Evolutionary conservation across 1,140 invertebrate genomes (phyloP).

Genomic region (Brachionus koreanus): DNA sequence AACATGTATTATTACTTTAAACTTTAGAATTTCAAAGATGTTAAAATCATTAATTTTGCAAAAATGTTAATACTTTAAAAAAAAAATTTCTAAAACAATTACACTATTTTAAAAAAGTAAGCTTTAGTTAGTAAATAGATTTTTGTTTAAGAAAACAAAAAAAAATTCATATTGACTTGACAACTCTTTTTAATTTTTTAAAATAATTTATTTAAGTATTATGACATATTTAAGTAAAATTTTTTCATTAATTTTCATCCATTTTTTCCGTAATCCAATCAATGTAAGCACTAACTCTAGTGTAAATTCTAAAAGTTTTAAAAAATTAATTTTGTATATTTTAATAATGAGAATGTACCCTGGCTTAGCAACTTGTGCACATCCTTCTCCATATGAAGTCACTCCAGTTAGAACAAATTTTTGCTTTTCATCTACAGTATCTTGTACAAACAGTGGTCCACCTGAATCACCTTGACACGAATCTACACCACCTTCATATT

Average conservation of each 20-base stretch:
- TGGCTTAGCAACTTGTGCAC: neutral
- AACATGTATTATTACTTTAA: too few species aligned
- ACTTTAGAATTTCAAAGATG: too few species aligned
- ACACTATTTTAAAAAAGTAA: too few species aligned
- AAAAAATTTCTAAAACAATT: too few species aligned
- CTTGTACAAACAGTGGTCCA: neutral
- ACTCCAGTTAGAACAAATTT: neutral
- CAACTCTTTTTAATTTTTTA: too few species aligned
- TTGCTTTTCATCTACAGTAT: neutral
- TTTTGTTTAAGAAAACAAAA: too few species aligned
- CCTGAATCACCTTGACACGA: conserved; percentile 37
- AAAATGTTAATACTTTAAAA: too few species aligned
- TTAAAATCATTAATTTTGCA: too few species aligned
- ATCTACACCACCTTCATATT: conserved; percentile 3
- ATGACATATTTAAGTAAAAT: too few species aligned
- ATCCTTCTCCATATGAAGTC: conserved; percentile 14
- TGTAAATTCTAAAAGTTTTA: neutral
- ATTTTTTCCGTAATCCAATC: conserved; percentile 20
- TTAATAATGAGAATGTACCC: neutral
- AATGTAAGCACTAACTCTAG: neutral
- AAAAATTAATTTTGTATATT: neutral
- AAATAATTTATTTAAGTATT: too few species aligned
- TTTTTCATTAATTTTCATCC: neutral
- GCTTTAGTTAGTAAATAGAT: too few species aligned
- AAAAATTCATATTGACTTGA: too few species aligned